These are phyloP conservation scores for Recurvirostra avosetta DNA, from an alignment of 2,113 vertebrate species.

Conservation along the genomic window DNA sequence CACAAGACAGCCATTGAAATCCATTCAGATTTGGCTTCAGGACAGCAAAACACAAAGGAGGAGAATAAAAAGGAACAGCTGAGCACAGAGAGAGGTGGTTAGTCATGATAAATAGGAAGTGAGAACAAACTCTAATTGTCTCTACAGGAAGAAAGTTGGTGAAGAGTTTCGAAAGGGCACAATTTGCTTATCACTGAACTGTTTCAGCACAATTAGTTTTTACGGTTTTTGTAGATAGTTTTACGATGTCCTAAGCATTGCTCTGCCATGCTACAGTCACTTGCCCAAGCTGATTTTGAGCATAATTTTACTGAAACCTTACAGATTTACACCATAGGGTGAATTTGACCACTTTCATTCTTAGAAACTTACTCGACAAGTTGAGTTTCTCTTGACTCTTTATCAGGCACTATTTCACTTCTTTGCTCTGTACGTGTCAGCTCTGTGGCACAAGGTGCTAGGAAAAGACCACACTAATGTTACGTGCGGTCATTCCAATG, in stretches of 20 bases:
- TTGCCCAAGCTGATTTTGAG: neutral
- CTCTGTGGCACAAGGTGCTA: neutral
- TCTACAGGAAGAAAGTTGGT: neutral
- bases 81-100: neutral
- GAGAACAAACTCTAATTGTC: slow-evolving; percentile 22
- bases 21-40: slow-evolving; percentile 1
- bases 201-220: neutral
- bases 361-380: neutral
- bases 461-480: neutral
- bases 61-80: slow-evolving; percentile 30
- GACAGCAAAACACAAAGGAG: neutral
- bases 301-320: neutral
- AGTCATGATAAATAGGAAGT: neutral
- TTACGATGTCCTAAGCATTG: neutral
- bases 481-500: neutral
- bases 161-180: neutral
- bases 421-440: neutral
- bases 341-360: neutral
- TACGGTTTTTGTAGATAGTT: neutral
- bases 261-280: neutral
- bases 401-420: neutral
- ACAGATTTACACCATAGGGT: neutral
- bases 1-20: neutral
- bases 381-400: neutral
- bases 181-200: neutral